Evolutionary conservation across 2,797 vertebrate species (phyloP), one percentile per base, ranked within the genome.

Genomic region (Cynodonichthys magdalenae): DNA sequence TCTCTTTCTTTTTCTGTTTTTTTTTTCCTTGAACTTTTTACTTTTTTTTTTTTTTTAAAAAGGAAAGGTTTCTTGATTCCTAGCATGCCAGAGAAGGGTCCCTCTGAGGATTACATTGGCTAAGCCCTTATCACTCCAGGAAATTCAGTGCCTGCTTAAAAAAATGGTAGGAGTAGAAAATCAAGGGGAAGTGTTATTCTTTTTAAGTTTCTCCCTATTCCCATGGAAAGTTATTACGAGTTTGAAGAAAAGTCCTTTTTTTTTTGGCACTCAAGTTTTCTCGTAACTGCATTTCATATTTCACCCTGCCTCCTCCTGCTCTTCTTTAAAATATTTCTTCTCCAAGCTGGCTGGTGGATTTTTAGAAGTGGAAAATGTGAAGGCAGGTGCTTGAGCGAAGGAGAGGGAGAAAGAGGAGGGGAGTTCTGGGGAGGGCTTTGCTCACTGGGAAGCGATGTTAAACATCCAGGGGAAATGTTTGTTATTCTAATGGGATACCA

Each of bases 51-150:
- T 79, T 78, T 81, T 74, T 1, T 0, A 0, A 67, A 52, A 77
- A 69, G 86, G 83, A 83, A 90, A 89, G 85, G 85, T 87, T 89
- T 90, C 90, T 91, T 90, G 90, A 89, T 91, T 92, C 88, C 88
- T 89, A 69, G 84, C 81, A 85, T 90, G 87, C 87, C 87, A 87
- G 87, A 90, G 88, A 91, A 88, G 87, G 82, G 85, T 84, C 90
- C 46, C 90, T 92, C 83, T 75, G 87, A 90, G 92, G 91, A 93
- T 93, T 93, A 93, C 92, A 92, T 86, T 90, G 90, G 89, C 90
- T 93, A 92, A 93, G 90, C 91, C 85, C 90, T 93, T 93, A 92
- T 93, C 92, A 92, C 91, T 91, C 88, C 90, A 89, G 90, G 89
- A 93, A 93, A 93, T 92, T 93, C 92, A 91, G 87, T 90, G 91